Evolutionary conservation across 1,140 invertebrate species (phyloP), one percentile per base, ranked within the genome.

Genomic region (Calephelis virginiensis): DNA sequence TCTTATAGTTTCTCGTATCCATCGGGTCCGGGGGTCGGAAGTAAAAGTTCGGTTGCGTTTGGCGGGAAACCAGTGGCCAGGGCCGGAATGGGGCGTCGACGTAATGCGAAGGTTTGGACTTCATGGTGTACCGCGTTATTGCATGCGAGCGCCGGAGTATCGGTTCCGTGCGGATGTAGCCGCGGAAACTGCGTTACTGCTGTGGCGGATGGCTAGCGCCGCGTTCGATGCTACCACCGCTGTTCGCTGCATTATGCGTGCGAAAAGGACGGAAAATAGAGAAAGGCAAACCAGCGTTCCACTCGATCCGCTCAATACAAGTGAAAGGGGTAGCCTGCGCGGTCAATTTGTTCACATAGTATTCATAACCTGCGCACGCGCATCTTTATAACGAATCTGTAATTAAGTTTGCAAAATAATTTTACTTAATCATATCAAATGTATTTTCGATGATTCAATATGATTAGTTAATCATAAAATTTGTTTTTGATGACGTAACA

Each of bases 31-130:
- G 86, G 0, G 93, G 93, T 8, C 93, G 91, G 74, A 94, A 94
- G 72, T 93, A 93, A 75, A 94, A 93, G 46, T 92, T 93, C 5
- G 88, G 86, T 11, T 92, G 90, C 68, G 86, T 83, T 71, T 92
- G 93, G 1, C 93, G 85, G 75, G 94, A 93, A 78, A 94, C 89
- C 72, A 93, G 92, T 0, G 94, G 93, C 93, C 94, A 94, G 5
- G 93, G 92, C 77, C 92, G 85, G 67, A 90, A 91, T 75, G 86
- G 82, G 80, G 82, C 75, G 77, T 90, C 82, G 73, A 81, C 82
- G 85, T 92, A 81, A 72, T 90, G 85, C 40, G 40, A 43, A 87
- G 92, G 86, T 81, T 90, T 90, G 68, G 89, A 91, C 83, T 90
- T 91, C 89, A 92, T 91, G 79, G 83, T 70, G 71, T 78, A 82